Conservation (phyloP, 2,797 vertebrate genomes). For the Lacerta viridis region DNA sequence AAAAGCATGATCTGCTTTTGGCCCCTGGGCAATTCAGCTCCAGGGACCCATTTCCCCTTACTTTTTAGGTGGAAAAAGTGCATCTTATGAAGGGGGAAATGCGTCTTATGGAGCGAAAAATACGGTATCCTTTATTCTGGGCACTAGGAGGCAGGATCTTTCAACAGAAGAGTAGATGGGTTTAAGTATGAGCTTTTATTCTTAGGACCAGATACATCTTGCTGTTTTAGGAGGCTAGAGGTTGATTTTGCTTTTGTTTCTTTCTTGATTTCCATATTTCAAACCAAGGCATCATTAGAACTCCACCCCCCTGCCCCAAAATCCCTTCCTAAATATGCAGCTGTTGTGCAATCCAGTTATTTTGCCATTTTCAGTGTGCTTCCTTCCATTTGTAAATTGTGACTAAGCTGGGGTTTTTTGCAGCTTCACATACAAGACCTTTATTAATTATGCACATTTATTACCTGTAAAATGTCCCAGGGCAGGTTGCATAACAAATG, state of each 20-base stretch:
- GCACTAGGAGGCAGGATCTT: conserved; percentile 3
- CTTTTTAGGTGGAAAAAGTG: too few relatives aligned
- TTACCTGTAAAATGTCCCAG: too few relatives aligned
- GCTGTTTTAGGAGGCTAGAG: neutral
- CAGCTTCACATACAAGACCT: neutral
- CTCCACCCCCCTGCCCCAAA: too few relatives aligned
- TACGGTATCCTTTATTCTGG: neutral
- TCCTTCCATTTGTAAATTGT: neutral
- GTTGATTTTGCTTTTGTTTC: neutral
- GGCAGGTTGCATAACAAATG: too few relatives aligned
- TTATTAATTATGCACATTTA: too few relatives aligned
- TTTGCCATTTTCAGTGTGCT: neutral
- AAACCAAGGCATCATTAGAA: neutral
- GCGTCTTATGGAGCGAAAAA: too few relatives aligned
- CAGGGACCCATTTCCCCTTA: too few relatives aligned
- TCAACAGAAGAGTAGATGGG: too few relatives aligned
- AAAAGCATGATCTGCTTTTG: too few relatives aligned
- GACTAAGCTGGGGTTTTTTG: neutral
- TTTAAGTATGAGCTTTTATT: too few relatives aligned
- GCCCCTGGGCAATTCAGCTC: too few relatives aligned
- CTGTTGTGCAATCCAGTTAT: neutral
- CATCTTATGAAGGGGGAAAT: too few relatives aligned
- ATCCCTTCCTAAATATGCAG: neutral
- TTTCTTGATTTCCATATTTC: neutral
- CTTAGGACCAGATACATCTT: neutral